Base-by-base conservation (phyloP, 1,140 invertebrate genomes). In the Berghia stephanieae region DNA sequence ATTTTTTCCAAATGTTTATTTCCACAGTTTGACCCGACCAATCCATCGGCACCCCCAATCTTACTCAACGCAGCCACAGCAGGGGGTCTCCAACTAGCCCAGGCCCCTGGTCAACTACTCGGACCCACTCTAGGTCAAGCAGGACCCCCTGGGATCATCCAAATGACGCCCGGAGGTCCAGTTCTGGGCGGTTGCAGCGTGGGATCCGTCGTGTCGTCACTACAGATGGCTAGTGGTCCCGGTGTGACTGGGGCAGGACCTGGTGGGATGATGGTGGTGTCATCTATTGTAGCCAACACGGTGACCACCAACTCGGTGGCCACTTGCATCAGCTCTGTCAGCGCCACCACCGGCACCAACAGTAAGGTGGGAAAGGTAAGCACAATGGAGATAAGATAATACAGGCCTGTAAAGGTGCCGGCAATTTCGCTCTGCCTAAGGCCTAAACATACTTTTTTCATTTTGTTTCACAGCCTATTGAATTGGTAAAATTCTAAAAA, bases 11-110 rank as follows among this genome's bases (percentile, higher is more conserved):
- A 18, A 10, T 8, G 21, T 73, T 57, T 57, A 5, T 36, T n/a
- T 31, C 36, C 68, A 24, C 63, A 76, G 74, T 76, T 76, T 76
- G 74, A 76, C 34, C 74, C 74, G 3, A 68, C 2, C 60, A 76
- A 76, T 34, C 63, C 63, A 21, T 40, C 6, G 24, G 74, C 60
- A 0, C 74, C 74, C 16, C 74, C 74, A 36, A 68, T 76, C n/a
- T 31, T 76, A 24, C 44, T 76, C 42, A 76, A 60, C 40, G 60
- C 43, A 1, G 42, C 74, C 38, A 27, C 31, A 4, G 43, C 72
- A n/a, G n/a, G n/a, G 1, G 36, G 42, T 34, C 34, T 75, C 3
- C 72, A 75, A 6, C 43, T 75, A 57, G 57, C 27, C 1, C 72
- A 52, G 34, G 70, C 44, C 1, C 27, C 44, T 5, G 46, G 46